phyloP scores from a whole-genome alignment of 2,113 vertebrate genomes.

The Pycnonotus jocosus region DNA sequence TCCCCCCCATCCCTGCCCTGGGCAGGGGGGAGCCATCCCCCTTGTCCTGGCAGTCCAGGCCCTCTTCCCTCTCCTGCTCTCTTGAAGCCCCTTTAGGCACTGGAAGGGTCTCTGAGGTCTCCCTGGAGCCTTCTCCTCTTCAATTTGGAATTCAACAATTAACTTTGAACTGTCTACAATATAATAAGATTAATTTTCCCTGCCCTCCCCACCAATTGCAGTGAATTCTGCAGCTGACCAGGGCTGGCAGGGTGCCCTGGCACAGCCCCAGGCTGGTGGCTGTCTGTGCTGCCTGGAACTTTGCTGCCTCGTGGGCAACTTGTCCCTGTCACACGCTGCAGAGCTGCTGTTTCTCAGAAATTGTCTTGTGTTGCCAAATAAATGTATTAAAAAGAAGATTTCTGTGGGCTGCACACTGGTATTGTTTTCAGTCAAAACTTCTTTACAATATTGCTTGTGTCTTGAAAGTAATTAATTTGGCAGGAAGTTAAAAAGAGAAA shows the following conservation, averaged over 20 bases:
- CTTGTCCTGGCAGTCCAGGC: background rate
- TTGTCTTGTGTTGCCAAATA: background rate
- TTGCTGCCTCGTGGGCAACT: fast-evolving
- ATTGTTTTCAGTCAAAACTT: background rate
- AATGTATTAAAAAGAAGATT: background rate
- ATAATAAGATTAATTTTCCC: background rate
- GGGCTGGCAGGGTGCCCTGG: background rate
- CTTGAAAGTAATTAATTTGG: slow-evolving; percentile 16
- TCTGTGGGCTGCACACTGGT: background rate
- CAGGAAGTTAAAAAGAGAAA: background rate
- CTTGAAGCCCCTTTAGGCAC: background rate
- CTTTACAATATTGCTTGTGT: background rate
- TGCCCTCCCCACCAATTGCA: background rate
- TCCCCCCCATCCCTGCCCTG: fast-evolving
- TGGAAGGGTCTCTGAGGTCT: background rate
- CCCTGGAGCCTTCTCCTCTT: background rate
- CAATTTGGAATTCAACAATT: background rate
- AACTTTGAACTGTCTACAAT: background rate
- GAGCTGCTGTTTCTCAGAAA: background rate
- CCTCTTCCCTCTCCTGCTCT: background rate
- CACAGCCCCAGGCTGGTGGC: background rate
- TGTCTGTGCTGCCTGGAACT: fast-evolving
- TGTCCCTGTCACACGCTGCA: background rate
- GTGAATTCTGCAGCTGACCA: background rate
- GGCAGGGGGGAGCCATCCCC: background rate